Evolutionary conservation across 1,140 invertebrate species (phyloP), one percentile per base, ranked within the genome.

Genomic region (Varroa destructor): DNA sequence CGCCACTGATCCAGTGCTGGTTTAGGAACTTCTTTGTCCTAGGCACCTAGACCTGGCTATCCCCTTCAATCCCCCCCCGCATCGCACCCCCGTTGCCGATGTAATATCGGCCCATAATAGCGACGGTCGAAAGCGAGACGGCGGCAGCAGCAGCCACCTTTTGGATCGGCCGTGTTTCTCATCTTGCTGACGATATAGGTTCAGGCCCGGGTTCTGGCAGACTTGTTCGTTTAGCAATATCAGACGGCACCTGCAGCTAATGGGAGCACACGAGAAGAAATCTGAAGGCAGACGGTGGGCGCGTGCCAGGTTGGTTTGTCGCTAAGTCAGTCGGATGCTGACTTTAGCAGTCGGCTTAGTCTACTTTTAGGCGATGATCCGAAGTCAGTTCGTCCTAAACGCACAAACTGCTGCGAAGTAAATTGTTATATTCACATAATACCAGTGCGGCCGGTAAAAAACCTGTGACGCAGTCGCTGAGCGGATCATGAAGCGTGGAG

Each of bases 221-320:
- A 67, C 46, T 37, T 58, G 25, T 25, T 51, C 46, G 46, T 51
- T 51, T 8, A 51, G 46, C 46, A 51, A 8, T 3, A 51, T 46
- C 46, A 46, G 61, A 37, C 61, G 61, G 61, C 61, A 67, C 61
- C 61, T 67, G 61, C 46, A 67, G 61, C 46, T 67, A 67, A 67
- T 67, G 61, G 61, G 61, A 67, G 61, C 61, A 67, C 46, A 51
- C 46, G 3, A 3, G 46, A 51, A 51, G 46, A 51, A 51, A 51
- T 51, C 46, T 51, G 46, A 51, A 51, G 46, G 46, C 46, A 51
- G 61, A 67, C 61, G 61, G 61, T 37, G 61, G 61, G 37, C 61
- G 61, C 61, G 61, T 67, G 61, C 61, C 61, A 37, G 46, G 40
- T 46, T 67, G 61, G 12, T 67, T 67, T 12, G 61, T 46, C 61